Percentiles rank a stretch among this genome's conserved stretches.
phyloP scores from a whole-genome alignment of 2,797 vertebrate species.

The Cossypha niveicapilla region DNA sequence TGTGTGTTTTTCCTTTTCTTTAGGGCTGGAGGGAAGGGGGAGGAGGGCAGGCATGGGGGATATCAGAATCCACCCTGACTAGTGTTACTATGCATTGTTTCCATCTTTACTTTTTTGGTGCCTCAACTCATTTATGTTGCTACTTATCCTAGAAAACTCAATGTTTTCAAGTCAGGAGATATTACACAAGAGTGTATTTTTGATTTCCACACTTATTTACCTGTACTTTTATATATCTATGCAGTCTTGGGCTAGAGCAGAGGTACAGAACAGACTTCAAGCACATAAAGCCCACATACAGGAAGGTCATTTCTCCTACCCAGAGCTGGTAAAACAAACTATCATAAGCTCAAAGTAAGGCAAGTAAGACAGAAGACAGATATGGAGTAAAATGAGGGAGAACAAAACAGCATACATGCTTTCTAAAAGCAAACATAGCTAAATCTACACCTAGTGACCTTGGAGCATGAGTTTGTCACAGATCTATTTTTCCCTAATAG shows the following conservation, averaged over 20 bases:
- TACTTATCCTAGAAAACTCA: not conserved
- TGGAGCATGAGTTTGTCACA: not conserved
- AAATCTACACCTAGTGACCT: not conserved
- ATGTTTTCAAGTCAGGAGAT: not conserved
- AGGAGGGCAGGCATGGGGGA: not conserved
- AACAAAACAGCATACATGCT: not conserved
- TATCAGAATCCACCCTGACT: not conserved
- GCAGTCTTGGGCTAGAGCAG: not conserved
- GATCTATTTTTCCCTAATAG: not conserved
- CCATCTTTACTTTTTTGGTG: not conserved
- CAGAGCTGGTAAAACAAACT: not conserved
- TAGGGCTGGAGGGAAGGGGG: not conserved
- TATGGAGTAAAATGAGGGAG: not conserved
- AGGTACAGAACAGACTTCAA: not conserved
- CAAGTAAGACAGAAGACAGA: not conserved
- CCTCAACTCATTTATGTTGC: not conserved
- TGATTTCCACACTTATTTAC: not conserved
- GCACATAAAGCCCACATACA: not conserved
- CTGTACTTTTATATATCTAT: not conserved
- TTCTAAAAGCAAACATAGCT: not conserved
- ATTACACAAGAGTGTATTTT: not conserved
- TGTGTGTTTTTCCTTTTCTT: not conserved
- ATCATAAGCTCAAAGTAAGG: not conserved
- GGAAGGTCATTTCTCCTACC: not conserved
- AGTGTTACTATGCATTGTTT: not conserved